Percentiles rank a stretch among this genome's conserved stretches.
These are phyloP conservation scores for Hypothenemus hampei DNA, from an alignment of 1,140 invertebrate genomes.

Conservation along the genomic window DNA sequence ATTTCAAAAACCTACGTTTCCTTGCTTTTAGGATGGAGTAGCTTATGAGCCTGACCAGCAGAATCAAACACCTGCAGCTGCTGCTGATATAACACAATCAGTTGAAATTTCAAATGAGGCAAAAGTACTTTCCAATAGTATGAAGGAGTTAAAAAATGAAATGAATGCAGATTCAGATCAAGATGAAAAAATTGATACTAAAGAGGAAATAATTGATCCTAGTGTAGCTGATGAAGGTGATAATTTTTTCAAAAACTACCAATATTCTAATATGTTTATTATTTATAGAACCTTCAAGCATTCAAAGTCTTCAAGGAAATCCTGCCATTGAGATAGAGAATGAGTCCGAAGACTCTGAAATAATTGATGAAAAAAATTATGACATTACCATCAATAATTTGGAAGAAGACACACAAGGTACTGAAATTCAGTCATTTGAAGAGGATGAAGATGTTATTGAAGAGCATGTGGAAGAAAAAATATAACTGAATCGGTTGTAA, in stretches of 20 bases:
- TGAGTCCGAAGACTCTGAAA: constrained; percentile 12
- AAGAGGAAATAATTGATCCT: background rate
- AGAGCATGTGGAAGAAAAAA: background rate
- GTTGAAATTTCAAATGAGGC: background rate
- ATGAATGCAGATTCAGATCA: background rate
- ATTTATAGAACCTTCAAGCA: background rate
- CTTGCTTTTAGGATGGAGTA: no score
- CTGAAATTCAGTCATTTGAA: background rate
- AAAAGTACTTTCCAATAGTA: background rate
- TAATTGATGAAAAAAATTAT: background rate
- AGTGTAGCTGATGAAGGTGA: background rate
- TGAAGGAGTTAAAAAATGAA: background rate
- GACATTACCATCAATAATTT: background rate
- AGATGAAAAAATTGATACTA: background rate
- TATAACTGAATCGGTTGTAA: background rate
- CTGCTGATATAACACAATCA: no score
- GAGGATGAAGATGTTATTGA: background rate
- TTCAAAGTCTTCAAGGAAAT: constrained; percentile 6
- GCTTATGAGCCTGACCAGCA: background rate
- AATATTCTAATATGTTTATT: background rate
- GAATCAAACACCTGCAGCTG: background rate
- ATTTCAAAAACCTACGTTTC: no score
- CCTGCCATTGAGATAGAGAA: constrained; percentile 20
- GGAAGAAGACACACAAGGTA: background rate
- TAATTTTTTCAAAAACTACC: background rate